Percentiles rank a stretch among this genome's conserved stretches.
These are phyloP conservation scores for Diprion similis DNA, from an alignment of 1,140 invertebrate genomes.

Conservation along the genomic window DNA sequence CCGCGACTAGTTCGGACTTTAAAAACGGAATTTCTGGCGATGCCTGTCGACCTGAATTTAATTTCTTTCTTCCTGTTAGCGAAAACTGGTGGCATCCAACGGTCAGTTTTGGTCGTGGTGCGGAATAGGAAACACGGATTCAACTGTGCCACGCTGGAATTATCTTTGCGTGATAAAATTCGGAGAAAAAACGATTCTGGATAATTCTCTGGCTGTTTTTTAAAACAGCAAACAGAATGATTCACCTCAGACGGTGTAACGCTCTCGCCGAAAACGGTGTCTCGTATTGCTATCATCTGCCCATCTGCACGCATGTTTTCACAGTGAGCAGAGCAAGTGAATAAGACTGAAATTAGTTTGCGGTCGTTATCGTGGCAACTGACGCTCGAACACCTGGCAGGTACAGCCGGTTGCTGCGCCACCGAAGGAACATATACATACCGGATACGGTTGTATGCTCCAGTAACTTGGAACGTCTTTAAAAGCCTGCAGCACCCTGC, in stretches of 20 bases:
- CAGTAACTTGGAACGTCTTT: background rate
- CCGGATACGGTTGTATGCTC: conserved; percentile 3
- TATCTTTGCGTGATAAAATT: no score
- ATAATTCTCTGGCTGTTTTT: no score
- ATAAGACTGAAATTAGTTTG: conserved; percentile 5
- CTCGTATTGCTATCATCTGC: background rate
- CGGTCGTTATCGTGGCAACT: conserved; percentile 6
- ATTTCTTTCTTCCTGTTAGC: background rate
- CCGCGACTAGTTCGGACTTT: background rate
- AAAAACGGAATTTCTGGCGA: background rate
- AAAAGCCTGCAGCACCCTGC: background rate
- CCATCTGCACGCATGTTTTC: background rate
- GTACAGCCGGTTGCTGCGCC: background rate
- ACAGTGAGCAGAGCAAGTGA: conserved; percentile 1
- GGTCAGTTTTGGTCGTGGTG: background rate
- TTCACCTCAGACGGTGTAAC: no score
- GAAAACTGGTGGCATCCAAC: background rate
- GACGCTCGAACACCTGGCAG: conserved; percentile 2
- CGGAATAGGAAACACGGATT: background rate
- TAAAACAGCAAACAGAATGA: no score
- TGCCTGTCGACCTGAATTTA: background rate
- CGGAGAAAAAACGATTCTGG: no score
- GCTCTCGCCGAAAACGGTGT: background rate
- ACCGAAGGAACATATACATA: no score
- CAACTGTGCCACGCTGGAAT: background rate